Conservation (phyloP, 2,797 vertebrate genomes). For the Oreonectes daqikongensis region DNA sequence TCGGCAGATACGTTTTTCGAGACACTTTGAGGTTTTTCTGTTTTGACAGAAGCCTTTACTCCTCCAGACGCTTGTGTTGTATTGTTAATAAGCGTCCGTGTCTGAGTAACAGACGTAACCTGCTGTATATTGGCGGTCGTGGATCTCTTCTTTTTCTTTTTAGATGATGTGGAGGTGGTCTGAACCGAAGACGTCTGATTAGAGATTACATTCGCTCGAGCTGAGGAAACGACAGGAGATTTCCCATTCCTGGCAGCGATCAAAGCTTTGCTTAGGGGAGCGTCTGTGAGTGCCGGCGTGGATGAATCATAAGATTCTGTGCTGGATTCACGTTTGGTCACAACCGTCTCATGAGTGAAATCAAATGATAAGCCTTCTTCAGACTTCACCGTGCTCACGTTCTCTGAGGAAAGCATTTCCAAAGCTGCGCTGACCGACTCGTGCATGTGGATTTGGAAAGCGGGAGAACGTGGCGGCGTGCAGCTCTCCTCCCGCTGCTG, state of each 20-base stretch:
- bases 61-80: constrained; percentile 55
- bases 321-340: constrained; percentile 60
- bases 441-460: constrained; percentile 64
- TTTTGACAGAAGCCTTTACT: too few relatives aligned
- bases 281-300: constrained; percentile 59
- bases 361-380: constrained; percentile 59
- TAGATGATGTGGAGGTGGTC: constrained; percentile 67
- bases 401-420: constrained; percentile 69
- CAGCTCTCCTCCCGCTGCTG: constrained; percentile 77
- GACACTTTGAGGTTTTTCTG: constrained; percentile 60
- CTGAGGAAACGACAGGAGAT: constrained; percentile 58
- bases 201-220: constrained; percentile 67
- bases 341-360: constrained; percentile 57
- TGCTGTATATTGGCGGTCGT: constrained; percentile 65
- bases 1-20: constrained; percentile 53
- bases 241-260: constrained; percentile 62
- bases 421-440: constrained; percentile 69
- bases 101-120: constrained; percentile 63
- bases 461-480: constrained; percentile 67
- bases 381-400: constrained; percentile 59
- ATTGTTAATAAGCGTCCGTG: constrained; percentile 57
- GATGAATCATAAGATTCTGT: constrained; percentile 61
- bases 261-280: constrained; percentile 59
- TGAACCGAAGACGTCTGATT: constrained; percentile 70
- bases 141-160: constrained; percentile 68